A percentile compares a stretch with the other conserved stretches of the same genome.
Evolutionary conservation across 2,888 invertebrate species (phyloP).

Genomic region (Drosophila macrospina): DNA sequence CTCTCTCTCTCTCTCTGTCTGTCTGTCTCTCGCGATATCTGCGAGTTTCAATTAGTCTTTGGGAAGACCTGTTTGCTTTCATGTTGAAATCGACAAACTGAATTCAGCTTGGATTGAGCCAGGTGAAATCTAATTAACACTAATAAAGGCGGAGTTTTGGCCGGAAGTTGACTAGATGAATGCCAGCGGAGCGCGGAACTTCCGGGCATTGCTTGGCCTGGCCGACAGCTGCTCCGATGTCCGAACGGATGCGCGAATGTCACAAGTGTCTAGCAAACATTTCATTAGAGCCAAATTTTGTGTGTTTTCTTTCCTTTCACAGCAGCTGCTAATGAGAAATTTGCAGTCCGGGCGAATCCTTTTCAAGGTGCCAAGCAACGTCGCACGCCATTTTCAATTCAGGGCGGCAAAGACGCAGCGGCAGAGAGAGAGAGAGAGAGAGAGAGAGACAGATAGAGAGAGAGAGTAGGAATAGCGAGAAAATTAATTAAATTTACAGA

Average conservation of each 20-base stretch:
- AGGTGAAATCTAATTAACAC: slow-evolving; percentile 76
- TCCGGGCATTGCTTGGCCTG: slow-evolving; percentile 44
- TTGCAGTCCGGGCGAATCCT: slow-evolving; percentile 70
- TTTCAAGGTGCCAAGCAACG: slow-evolving; percentile 57
- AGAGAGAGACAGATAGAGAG: slow-evolving; percentile 34
- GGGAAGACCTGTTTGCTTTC: slow-evolving; percentile 7
- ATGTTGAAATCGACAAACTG: neutral
- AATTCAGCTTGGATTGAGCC: slow-evolving; percentile 17
- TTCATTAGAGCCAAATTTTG: slow-evolving; percentile 76
- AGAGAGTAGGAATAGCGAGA: slow-evolving; percentile 64
- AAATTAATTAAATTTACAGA: slow-evolving; percentile 79
- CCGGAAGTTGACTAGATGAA: slow-evolving; percentile 63
- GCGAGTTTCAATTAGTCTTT: slow-evolving; percentile 13
- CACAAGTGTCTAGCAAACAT: slow-evolving; percentile 79
- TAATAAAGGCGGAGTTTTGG: slow-evolving; percentile 67
- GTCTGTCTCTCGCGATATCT: too few species aligned
- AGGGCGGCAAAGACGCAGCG: slow-evolving; percentile 8
- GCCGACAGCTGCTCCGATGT: slow-evolving; percentile 28
- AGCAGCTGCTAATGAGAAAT: slow-evolving; percentile 76
- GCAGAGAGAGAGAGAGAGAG: slow-evolving; percentile 2
- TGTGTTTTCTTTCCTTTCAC: slow-evolving; percentile 54
- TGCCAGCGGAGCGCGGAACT: slow-evolving; percentile 54
- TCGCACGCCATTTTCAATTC: slow-evolving; percentile 32
- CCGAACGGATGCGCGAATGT: slow-evolving; percentile 74
- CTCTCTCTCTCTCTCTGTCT: neutral